Evolutionary conservation across 2,113 vertebrate species (phyloP).

Genomic region (Sinocyclocheilus anophthalmus): DNA sequence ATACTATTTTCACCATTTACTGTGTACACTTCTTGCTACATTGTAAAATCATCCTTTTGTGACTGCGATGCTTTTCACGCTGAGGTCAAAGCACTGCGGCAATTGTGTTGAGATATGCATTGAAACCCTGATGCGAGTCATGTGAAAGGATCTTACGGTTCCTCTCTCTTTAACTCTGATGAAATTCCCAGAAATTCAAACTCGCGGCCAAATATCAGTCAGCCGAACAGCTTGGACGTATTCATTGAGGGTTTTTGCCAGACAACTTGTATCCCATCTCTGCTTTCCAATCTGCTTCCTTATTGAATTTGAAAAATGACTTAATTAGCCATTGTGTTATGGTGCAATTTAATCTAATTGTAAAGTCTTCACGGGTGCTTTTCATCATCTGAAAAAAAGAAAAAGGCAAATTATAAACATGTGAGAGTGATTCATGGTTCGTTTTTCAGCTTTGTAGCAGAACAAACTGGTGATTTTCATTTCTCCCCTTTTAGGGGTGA

Average conservation of each 20-base stretch:
- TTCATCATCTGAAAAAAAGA: background rate
- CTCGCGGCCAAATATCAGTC: slow-evolving; percentile 21
- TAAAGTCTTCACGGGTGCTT: slow-evolving; percentile 13
- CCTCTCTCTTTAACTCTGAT: slow-evolving; percentile 25
- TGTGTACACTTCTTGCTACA: background rate
- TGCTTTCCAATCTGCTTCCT: slow-evolving; percentile 3
- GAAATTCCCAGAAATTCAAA: slow-evolving; percentile 17
- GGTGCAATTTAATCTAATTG: slow-evolving; percentile 15
- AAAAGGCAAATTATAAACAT: slow-evolving; percentile 28
- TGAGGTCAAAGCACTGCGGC: background rate
- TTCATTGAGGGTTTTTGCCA: slow-evolving; percentile 9
- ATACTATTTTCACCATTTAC: background rate
- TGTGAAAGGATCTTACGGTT: background rate
- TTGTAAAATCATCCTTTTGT: background rate
- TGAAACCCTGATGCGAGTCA: slow-evolving; percentile 1
- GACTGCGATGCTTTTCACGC: background rate
- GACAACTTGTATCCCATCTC: slow-evolving; percentile 4
- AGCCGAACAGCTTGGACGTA: background rate
- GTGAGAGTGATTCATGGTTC: slow-evolving; percentile 29
- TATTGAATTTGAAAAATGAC: slow-evolving; percentile 46
- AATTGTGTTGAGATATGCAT: background rate
- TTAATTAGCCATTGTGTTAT: slow-evolving; percentile 51
- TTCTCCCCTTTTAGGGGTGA: slow-evolving; percentile 33
- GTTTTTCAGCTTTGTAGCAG: background rate
- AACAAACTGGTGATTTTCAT: slow-evolving; percentile 37